These are phyloP conservation scores for Cheumatopsyche charites DNA, from an alignment of 1,140 invertebrate genomes.

Conservation along the genomic window DNA sequence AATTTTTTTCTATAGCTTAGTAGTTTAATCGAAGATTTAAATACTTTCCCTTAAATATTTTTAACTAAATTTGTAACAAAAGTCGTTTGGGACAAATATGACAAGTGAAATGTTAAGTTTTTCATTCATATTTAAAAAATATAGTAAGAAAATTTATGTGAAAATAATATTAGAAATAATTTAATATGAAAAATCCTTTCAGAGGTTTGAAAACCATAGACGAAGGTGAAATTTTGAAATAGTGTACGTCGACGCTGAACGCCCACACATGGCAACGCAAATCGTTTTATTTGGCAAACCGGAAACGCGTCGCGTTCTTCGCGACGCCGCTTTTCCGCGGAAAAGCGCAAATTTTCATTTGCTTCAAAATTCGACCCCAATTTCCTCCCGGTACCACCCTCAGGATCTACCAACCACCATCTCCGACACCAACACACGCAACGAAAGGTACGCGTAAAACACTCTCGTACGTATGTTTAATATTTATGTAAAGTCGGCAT, in stretches of 20 bases:
- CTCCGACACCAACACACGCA: neutral
- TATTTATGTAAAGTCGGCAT: constrained; percentile 7
- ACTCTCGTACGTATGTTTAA: neutral
- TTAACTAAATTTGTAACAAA: too few species aligned
- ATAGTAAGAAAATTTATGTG: too few species aligned
- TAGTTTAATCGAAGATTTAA: too few species aligned
- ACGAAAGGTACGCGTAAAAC: neutral
- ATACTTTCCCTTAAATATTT: too few species aligned
- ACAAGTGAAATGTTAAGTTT: too few species aligned
- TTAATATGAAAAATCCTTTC: neutral
- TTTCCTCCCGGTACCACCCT: neutral
- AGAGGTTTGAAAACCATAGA: constrained; percentile 13
- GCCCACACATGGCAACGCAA: constrained; percentile 35
- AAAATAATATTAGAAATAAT: too few species aligned
- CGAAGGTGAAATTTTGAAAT: constrained; percentile 33
- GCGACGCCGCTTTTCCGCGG: neutral
- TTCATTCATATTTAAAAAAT: too few species aligned
- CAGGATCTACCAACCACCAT: neutral
- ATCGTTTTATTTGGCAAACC: constrained; percentile 35
- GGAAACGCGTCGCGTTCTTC: constrained; percentile 11
- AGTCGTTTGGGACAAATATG: too few species aligned
- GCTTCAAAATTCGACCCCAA: constrained; percentile 1
- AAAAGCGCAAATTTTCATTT: constrained; percentile 22
- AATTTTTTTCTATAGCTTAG: too few species aligned
- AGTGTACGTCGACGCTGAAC: constrained; percentile 5